Conservation (phyloP, 2,797 vertebrate genomes). For the Zenarchopterus dispar region DNA sequence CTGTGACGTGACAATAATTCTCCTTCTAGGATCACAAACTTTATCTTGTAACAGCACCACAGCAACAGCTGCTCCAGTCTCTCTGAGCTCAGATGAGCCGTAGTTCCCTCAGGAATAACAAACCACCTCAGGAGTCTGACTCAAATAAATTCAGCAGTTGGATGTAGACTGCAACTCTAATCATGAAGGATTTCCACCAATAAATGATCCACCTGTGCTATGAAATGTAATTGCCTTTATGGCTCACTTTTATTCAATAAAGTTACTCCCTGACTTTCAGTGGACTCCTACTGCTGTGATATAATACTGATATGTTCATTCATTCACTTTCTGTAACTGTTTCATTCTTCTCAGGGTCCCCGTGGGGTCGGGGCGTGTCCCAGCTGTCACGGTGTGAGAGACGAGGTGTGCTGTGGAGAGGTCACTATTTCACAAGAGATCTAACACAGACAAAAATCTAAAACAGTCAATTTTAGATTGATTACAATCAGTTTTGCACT, state of each 20-base stretch:
- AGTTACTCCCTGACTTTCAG: background rate
- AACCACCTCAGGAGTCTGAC: conserved; percentile 70
- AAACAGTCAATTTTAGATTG: no score
- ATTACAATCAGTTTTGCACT: no score
- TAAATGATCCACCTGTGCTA: conserved; percentile 51
- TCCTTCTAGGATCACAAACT: background rate
- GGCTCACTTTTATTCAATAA: conserved; percentile 6
- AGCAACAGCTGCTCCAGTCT: conserved; percentile 70
- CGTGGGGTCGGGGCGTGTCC: no score
- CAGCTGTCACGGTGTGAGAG: no score
- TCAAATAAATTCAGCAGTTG: conserved; percentile 66
- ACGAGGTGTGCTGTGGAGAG: no score
- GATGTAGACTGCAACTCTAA: conserved; percentile 51
- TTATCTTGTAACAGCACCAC: conserved; percentile 45
- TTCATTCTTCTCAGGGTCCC: no score
- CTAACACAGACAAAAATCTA: no score
- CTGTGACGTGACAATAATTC: background rate
- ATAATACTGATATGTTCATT: background rate
- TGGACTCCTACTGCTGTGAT: background rate
- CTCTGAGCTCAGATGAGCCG: conserved; percentile 49
- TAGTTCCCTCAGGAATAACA: conserved; percentile 62
- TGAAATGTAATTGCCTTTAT: conserved; percentile 15
- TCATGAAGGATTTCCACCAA: conserved; percentile 60
- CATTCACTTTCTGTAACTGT: no score
- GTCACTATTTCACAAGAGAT: no score